Conservation (phyloP, 1,140 invertebrate species). For the Drosophila quadrilineata region DNA sequence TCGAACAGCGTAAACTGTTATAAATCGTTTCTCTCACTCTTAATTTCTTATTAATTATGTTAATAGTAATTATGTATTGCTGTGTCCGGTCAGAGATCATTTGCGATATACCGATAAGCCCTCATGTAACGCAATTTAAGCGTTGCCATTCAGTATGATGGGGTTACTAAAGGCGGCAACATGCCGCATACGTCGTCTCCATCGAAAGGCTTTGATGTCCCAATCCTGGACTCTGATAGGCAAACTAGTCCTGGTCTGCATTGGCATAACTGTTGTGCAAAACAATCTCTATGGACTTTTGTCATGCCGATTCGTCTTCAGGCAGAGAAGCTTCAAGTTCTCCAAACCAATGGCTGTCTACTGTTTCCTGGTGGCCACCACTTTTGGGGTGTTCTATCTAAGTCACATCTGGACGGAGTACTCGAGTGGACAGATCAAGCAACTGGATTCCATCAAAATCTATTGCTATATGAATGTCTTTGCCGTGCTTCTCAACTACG, state of each 20-base stretch:
- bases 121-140: no score
- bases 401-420: not conserved
- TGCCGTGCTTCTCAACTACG: slow-evolving; percentile 8
- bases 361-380: not conserved
- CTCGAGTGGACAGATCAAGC: slow-evolving; percentile 8
- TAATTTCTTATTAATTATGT: no score
- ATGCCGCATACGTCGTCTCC: not conserved
- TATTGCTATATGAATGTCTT: slow-evolving; percentile 62
- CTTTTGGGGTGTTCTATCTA: not conserved
- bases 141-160: slow-evolving; percentile 29
- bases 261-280: not conserved
- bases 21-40: no score
- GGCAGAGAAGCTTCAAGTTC: not conserved
- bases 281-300: not conserved
- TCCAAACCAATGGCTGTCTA: not conserved
- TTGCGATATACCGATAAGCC: no score
- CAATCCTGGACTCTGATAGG: slow-evolving; percentile 1
- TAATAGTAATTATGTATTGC: no score
- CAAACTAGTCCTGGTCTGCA: not conserved
- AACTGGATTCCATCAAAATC: slow-evolving; percentile 35
- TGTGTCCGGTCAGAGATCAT: no score
- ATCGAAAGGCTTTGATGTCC: not conserved
- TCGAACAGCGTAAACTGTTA: no score
- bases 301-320: not conserved
- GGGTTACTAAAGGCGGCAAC: not conserved